phyloP scores from a whole-genome alignment of 2,888 invertebrate genomes.

The Trissolcus japonicus region DNA sequence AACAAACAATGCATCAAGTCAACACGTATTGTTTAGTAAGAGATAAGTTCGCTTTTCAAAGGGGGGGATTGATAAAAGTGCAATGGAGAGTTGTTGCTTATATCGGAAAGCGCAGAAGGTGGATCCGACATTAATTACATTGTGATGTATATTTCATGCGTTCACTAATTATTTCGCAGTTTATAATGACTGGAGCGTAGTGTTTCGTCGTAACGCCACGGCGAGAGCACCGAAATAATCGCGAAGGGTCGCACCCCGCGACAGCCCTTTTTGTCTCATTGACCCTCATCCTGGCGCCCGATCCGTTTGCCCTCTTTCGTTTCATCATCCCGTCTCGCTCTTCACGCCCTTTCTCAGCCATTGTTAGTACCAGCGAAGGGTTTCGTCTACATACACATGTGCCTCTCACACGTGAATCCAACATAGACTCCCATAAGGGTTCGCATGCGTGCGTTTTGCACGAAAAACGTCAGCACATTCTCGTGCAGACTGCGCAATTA shows the following conservation, averaged over 20 bases:
- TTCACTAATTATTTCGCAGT: conserved; percentile 58
- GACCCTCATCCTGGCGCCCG: conserved; percentile 48
- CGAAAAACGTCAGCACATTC: conserved; percentile 51
- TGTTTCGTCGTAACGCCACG: conserved; percentile 51
- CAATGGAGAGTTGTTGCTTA: conserved; percentile 17
- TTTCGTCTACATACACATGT: conserved; percentile 19
- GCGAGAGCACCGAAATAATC: conserved; percentile 56
- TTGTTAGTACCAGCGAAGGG: conserved; percentile 44
- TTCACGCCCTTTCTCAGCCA: conserved; percentile 36
- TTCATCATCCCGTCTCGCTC: conserved; percentile 25
- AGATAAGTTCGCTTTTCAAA: neutral
- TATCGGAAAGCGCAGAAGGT: conserved; percentile 10
- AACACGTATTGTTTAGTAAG: neutral
- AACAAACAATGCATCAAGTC: conserved; percentile 1
- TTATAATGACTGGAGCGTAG: conserved; percentile 52
- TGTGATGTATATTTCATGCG: conserved; percentile 53
- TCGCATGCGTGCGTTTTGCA: conserved; percentile 11
- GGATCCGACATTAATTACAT: conserved; percentile 51
- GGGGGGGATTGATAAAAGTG: neutral
- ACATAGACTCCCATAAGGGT: neutral
- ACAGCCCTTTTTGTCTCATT: conserved; percentile 58
- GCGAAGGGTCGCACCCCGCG: conserved; percentile 57
- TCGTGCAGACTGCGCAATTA: conserved; percentile 42
- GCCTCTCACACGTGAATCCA: conserved; percentile 6
- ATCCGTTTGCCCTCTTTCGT: conserved; percentile 45